A percentile compares a stretch with the other conserved stretches of the same genome.
phyloP scores from a whole-genome alignment of 2,888 invertebrate species.

The Athetis lepigone region DNA sequence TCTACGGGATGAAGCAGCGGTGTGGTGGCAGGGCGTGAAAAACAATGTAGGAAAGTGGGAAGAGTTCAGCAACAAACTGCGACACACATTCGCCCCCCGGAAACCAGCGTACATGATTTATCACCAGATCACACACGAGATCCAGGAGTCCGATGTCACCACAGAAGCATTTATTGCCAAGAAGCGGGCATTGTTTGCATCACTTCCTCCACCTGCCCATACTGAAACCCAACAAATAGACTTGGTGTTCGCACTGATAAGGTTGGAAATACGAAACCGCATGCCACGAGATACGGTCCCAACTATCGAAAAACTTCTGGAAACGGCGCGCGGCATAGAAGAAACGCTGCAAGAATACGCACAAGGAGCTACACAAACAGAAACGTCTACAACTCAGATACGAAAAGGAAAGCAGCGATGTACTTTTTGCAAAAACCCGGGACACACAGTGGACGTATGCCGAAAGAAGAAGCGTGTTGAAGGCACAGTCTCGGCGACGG shows the following conservation, averaged over 20 bases:
- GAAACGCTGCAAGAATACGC: no score
- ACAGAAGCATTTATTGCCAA: slow-evolving; percentile 9
- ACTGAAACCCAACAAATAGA: slow-evolving; percentile 6
- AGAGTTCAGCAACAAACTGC: slow-evolving; percentile 3
- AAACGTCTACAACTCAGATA: background rate
- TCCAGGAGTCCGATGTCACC: slow-evolving; percentile 3
- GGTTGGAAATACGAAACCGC: slow-evolving; percentile 5
- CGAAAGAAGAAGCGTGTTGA: slow-evolving; percentile 6
- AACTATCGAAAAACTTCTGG: slow-evolving; percentile 1
- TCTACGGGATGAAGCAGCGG: no score
- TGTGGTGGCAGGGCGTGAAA: background rate
- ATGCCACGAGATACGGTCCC: slow-evolving; percentile 18
- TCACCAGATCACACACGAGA: slow-evolving; percentile 5
- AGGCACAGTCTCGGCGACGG: background rate
- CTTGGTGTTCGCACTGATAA: slow-evolving; percentile 9
- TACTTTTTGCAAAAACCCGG: slow-evolving; percentile 2
- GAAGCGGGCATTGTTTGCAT: background rate
- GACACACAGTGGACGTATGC: slow-evolving; percentile 5
- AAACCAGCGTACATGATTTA: slow-evolving; percentile 4
- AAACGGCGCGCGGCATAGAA: no score
- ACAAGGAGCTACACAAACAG: background rate
- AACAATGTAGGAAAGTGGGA: background rate
- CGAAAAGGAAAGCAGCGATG: slow-evolving; percentile 1
- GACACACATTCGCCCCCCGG: slow-evolving; percentile 5
- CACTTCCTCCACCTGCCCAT: background rate